Conservation (phyloP, 2,797 vertebrate species). For the Serranus cabrilla region DNA sequence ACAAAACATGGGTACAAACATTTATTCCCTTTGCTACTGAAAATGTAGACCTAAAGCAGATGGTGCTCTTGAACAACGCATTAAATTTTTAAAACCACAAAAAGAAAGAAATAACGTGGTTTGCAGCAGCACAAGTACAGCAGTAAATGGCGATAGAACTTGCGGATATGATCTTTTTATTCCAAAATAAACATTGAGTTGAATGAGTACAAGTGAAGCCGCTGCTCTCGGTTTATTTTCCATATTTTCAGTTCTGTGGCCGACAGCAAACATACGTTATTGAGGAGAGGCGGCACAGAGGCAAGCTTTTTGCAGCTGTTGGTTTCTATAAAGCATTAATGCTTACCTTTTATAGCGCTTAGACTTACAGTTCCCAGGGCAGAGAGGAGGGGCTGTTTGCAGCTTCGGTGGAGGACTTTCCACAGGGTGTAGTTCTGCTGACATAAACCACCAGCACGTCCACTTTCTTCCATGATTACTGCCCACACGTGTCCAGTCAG, state of each 20-base stretch:
- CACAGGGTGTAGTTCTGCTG: conserved; percentile 6
- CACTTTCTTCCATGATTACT: background rate
- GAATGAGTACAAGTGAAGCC: background rate
- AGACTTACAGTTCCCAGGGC: background rate
- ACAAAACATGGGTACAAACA: background rate
- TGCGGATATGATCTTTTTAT: background rate
- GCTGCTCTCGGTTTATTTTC: background rate
- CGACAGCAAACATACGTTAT: background rate
- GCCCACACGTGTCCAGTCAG: conserved; percentile 2
- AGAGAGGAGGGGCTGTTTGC: background rate
- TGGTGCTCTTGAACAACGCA: conserved; percentile 19
- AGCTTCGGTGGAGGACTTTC: background rate
- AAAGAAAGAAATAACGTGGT: background rate
- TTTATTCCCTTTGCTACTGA: background rate
- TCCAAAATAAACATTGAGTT: background rate
- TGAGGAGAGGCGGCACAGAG: background rate
- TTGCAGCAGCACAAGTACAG: background rate
- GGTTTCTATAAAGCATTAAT: conserved; percentile 17
- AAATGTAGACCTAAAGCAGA: conserved; percentile 3
- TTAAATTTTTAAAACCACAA: conserved; percentile 5
- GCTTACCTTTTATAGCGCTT: conserved; percentile 20
- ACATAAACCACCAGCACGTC: conserved; percentile 11
- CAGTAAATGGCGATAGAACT: background rate
- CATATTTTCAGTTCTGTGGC: background rate
- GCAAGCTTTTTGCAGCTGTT: conserved; percentile 1